Base-by-base conservation (phyloP, 2,888 invertebrate genomes). In the Hoplodrina blanda region DNA sequence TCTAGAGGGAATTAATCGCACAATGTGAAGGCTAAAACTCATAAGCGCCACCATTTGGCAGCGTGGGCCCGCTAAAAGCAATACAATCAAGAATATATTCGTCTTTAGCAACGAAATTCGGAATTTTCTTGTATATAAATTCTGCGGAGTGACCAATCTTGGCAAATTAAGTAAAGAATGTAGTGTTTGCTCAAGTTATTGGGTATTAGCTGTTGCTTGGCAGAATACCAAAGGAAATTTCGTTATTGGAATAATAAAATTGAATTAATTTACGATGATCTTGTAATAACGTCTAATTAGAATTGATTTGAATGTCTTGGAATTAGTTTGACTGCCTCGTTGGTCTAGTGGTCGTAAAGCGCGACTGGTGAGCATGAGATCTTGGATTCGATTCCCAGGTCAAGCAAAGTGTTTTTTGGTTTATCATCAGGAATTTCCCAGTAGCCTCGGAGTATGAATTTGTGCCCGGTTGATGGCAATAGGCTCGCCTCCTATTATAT, bases 1-100 rank as follows among this genome's bases (percentile, higher is more conserved):
- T 50, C 60, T 52, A 73, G 64, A 7, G 4, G 30, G 55, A 54
- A 54, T 60, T 62, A 65, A 62, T 77, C 17, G 17, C 52, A 19
- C 55, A 62, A 59, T 44, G 50, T 64, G 54, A 8, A 41, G 20
- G 33, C 53, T 55, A 54, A 63, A 61, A 55, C 64, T 73, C 66
- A 73, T 80, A 76, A 73, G 60, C 8, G 59, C 49, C 17, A 15
- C 30, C 20, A 75, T 78, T 75, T 73, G 54, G 66, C 49, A 56
- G 59, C 15, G 37, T 10, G 20, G 17, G 19, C n/a, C 46, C n/a
- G 44, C 19, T 59, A 76, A 62, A 73, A 57, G 52, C 60, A 63
- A 57, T 55, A 55, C 54, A 70, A 67, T 61, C 61, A 62, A 37
- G 66, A 20, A 55, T 59, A 62, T 62, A 54, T 56, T 53, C 50